Percentiles rank a stretch among this genome's conserved stretches.
phyloP scores from a whole-genome alignment of 2,888 invertebrate species.

The Yponomeuta cagnagella region DNA sequence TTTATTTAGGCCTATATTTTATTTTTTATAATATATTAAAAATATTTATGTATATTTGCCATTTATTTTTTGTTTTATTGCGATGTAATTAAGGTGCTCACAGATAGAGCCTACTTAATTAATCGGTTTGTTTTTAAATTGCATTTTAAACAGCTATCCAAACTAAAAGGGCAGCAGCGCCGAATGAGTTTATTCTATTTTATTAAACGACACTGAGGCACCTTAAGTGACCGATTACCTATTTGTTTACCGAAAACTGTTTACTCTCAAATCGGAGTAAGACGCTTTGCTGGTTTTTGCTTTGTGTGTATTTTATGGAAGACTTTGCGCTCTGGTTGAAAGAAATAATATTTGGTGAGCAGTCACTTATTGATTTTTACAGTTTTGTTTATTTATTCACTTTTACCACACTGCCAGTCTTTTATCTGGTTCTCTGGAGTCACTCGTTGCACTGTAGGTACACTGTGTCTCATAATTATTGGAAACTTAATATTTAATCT shows the following conservation, averaged over 20 bases:
- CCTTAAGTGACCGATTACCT: slow-evolving; percentile 59
- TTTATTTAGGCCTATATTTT: no score
- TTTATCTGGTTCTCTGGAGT: slow-evolving; percentile 43
- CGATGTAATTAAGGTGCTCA: no score
- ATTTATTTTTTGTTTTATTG: no score
- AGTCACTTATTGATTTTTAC: slow-evolving; percentile 1
- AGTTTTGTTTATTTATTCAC: slow-evolving; percentile 21
- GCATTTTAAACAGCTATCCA: slow-evolving; percentile 37
- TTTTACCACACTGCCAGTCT: slow-evolving; percentile 40
- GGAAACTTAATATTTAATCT: slow-evolving; percentile 13
- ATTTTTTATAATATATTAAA: no score
- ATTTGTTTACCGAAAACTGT: slow-evolving; percentile 56
- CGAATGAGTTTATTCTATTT: slow-evolving; percentile 40
- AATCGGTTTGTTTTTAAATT: slow-evolving; percentile 14
- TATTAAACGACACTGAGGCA: slow-evolving; percentile 55
- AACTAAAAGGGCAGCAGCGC: slow-evolving; percentile 59
- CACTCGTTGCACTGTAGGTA: slow-evolving; percentile 24
- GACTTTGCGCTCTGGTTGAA: not conserved
- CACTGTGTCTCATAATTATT: slow-evolving; percentile 17
- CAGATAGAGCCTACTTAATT: no score
- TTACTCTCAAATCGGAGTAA: slow-evolving; percentile 38
- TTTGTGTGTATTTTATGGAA: not conserved
- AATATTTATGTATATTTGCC: no score
- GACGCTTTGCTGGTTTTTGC: slow-evolving; percentile 31
- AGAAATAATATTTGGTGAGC: slow-evolving; percentile 25